Evolutionary conservation across 2,113 vertebrate species (phyloP).

Genomic region (Hippocampus mohnikei): DNA sequence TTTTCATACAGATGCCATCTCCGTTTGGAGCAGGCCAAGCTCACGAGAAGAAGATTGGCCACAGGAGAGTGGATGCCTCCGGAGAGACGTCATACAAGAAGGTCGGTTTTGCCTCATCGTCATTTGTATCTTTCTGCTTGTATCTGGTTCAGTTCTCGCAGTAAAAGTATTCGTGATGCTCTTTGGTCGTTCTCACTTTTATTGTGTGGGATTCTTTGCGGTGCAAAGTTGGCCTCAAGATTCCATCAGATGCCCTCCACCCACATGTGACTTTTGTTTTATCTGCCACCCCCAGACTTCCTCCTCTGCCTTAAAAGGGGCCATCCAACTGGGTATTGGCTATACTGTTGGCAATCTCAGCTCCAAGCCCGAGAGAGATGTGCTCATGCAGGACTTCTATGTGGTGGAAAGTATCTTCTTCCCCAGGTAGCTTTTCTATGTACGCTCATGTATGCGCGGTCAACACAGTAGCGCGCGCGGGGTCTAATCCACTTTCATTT

Average conservation of each 20-base stretch:
- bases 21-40: constrained; percentile 70
- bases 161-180: background rate
- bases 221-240: constrained; percentile 7
- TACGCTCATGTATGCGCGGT: background rate
- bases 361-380: constrained; percentile 97
- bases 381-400: constrained; percentile 98
- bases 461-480: background rate
- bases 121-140: background rate
- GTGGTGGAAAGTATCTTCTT: constrained; percentile 99
- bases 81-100: constrained; percentile 98
- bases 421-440: constrained; percentile 76
- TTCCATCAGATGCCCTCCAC: constrained; percentile 9
- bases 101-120: constrained; percentile 58
- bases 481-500: background rate
- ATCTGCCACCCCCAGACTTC: constrained; percentile 79
- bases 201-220: background rate
- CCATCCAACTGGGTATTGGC: constrained; percentile 96
- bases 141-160: background rate
- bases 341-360: constrained; percentile 97
- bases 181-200: background rate
- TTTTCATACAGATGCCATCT: constrained; percentile 72
- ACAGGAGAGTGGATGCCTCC: constrained; percentile 91
- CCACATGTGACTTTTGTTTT: constrained; percentile 22
- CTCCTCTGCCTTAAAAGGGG: constrained; percentile 92
- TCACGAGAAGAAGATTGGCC: constrained; percentile 90